A percentile compares a stretch with the other conserved stretches of the same genome.
phyloP scores from a whole-genome alignment of 2,113 vertebrate species.

The Pelecanus crispus region DNA sequence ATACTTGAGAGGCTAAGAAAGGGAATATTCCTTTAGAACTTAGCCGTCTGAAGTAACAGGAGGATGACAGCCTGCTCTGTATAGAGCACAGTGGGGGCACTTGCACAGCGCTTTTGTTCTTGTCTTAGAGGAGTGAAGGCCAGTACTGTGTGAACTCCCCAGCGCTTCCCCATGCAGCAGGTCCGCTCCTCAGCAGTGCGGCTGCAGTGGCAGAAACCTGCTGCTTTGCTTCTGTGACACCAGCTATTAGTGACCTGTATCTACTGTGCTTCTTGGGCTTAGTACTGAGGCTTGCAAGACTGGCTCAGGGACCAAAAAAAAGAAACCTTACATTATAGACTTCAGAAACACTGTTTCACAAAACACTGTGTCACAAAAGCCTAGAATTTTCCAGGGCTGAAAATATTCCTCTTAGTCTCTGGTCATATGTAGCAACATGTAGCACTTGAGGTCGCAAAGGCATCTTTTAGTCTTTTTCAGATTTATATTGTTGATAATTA shows the following conservation, averaged over 20 bases:
- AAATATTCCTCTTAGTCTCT: not conserved
- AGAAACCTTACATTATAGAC: not conserved
- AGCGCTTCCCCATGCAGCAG: not conserved
- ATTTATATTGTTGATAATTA: not conserved
- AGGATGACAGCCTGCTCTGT: not conserved
- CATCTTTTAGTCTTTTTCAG: not conserved
- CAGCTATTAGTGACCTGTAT: accelerated
- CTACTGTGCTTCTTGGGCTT: not conserved
- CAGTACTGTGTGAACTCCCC: accelerated
- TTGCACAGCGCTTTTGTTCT: not conserved
- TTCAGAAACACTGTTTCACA: not conserved
- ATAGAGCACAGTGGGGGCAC: not conserved
- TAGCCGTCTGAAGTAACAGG: not conserved
- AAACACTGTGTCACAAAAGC: not conserved
- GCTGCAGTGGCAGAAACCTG: not conserved
- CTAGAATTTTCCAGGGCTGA: not conserved
- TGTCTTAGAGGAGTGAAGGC: not conserved
- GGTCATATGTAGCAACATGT: not conserved
- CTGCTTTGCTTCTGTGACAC: not conserved
- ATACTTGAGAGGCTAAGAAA: not conserved
- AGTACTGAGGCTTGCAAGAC: not conserved
- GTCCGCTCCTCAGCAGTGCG: not conserved
- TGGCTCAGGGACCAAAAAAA: not conserved
- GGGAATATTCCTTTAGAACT: not conserved
- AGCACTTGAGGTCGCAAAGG: not conserved